These are phyloP conservation scores for Ptiloglossa arizonensis DNA, from an alignment of 1,140 invertebrate genomes.

Conservation along the genomic window DNA sequence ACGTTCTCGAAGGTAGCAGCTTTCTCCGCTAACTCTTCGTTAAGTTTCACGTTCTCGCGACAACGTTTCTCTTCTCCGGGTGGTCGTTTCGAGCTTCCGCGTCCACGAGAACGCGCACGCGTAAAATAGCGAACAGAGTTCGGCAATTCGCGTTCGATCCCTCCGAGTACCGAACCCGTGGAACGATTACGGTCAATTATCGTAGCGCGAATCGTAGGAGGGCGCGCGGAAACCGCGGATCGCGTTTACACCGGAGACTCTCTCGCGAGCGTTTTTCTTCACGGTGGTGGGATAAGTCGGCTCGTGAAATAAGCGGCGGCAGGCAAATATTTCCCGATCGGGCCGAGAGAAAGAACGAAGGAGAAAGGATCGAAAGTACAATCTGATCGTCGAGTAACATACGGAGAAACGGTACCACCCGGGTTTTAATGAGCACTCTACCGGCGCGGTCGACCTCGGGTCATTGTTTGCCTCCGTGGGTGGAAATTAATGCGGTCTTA, in stretches of 20 bases:
- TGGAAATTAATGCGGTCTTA: conserved; percentile 64
- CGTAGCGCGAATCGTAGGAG: neutral
- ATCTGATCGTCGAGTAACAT: conserved; percentile 47
- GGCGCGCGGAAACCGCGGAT: neutral
- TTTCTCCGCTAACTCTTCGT: too few species aligned
- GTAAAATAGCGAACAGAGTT: too few species aligned
- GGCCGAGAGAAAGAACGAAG: conserved; percentile 29
- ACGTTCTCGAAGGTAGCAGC: too few species aligned
- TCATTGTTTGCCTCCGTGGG: conserved; percentile 60
- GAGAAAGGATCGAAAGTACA: conserved; percentile 53
- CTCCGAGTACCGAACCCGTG: neutral
- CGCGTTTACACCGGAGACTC: neutral
- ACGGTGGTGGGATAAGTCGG: neutral
- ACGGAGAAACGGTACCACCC: conserved; percentile 52
- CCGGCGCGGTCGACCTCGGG: conserved; percentile 40
- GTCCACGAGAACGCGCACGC: too few species aligned
- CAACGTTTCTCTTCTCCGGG: too few species aligned
- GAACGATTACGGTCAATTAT: neutral
- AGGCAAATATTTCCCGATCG: conserved; percentile 8
- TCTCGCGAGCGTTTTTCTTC: neutral
- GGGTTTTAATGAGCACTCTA: conserved; percentile 59
- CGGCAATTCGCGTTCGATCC: neutral
- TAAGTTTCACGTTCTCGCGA: too few species aligned
- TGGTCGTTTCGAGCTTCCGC: too few species aligned
- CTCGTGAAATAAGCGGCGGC: neutral